Base-by-base conservation (phyloP, 2,888 invertebrate genomes). In the Hemithea aestivaria region DNA sequence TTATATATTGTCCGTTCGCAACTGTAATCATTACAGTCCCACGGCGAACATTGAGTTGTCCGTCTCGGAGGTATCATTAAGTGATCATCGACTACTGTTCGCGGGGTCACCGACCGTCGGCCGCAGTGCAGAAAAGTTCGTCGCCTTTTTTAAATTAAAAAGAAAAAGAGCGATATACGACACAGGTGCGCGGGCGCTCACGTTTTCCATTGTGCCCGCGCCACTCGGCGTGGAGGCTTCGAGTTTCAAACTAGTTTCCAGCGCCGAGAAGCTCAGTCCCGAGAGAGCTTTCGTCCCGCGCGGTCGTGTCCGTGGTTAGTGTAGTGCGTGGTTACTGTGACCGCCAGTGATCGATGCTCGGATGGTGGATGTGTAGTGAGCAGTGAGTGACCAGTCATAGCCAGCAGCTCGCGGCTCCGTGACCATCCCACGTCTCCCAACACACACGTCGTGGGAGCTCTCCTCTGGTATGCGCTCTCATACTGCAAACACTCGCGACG, bases 141-240 rank as follows among this genome's bases (percentile, higher is more conserved):
- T 67, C 71, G 75, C 55, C 66, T 70, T 59, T 56, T 63, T 61
- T 60, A 65, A 65, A 59, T 61, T 65, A 67, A 69, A 69, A 68
- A 16, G 61, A 76, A 79, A 71, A 71, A 63, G 54, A 53, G 49
- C 41, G 51, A 38, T 52, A 60, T 57, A 58, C 59, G 61, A 58
- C 78, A 79, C 84, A 83, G 82, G 83, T 80, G 82, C 78, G 79
- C 76, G 58, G 53, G 79, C 77, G 78, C 77, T 69, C 65, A 73
- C 66, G 64, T 72, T 68, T 64, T 66, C 70, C 73, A 76, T 78
- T 79, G 79, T 73, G 67, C 66, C 49, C 51, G 66, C 64, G 65
- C 67, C 63, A 57, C 63, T 65, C 66, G 60, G 52, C 10, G 25
- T 37, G 27, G 10, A 41, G 36, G 39, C 45, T 41, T 26, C 46